phyloP scores from a whole-genome alignment of 2,888 invertebrate genomes.

The Saturnia japonica region DNA sequence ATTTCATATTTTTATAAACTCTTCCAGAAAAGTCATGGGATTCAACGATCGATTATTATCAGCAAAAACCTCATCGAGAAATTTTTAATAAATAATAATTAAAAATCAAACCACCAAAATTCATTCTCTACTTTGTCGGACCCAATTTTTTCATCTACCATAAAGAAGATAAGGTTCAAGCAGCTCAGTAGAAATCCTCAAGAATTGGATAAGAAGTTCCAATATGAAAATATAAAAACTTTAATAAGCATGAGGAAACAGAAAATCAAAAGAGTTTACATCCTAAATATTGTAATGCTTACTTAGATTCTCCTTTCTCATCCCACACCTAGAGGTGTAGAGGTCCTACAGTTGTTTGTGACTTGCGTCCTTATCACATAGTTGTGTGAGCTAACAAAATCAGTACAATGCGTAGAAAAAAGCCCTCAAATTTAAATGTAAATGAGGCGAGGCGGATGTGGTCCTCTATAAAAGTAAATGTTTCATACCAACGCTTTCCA shows the following conservation, averaged over 20 bases:
- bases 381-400: slow-evolving; percentile 29
- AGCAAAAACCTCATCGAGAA: too few species aligned
- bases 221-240: background rate
- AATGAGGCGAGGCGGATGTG: slow-evolving; percentile 42
- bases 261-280: background rate
- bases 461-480: slow-evolving; percentile 48
- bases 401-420: slow-evolving; percentile 35
- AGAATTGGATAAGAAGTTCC: background rate
- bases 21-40: too few species aligned
- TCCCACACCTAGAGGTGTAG: background rate
- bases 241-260: background rate
- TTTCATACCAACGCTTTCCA: slow-evolving; percentile 39
- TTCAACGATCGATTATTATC: too few species aligned
- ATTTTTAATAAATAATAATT: too few species aligned
- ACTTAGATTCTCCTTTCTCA: background rate
- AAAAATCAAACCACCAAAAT: too few species aligned
- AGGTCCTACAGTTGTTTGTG: background rate
- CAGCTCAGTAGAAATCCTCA: too few species aligned
- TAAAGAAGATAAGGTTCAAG: too few species aligned
- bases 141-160: too few species aligned
- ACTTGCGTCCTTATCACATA: slow-evolving; percentile 12
- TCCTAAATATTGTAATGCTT: background rate
- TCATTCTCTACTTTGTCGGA: too few species aligned
- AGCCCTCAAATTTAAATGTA: slow-evolving; percentile 37
- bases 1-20: too few species aligned